Conservation (phyloP, 2,888 invertebrate species). For the Amphipyra tragopoginis region DNA sequence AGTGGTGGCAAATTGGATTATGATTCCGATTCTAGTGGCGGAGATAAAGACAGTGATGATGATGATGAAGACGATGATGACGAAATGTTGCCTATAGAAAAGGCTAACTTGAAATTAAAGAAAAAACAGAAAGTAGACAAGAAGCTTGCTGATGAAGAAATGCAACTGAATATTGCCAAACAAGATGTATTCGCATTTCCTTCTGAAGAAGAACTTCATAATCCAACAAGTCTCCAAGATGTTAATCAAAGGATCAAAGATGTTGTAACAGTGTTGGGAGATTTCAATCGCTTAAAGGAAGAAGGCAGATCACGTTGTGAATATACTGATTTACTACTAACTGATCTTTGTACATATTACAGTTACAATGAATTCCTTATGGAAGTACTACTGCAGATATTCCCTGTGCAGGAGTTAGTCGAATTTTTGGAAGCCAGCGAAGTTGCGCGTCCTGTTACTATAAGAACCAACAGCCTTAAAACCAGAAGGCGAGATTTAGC, state of each 20-base stretch:
- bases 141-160: constrained; percentile 94
- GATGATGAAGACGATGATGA: constrained; percentile 86
- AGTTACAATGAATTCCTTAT: constrained; percentile 99
- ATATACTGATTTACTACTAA: constrained; percentile 94
- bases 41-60: constrained; percentile 70
- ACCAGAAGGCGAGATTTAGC: constrained; percentile 97
- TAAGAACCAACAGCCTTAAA: constrained; percentile 98
- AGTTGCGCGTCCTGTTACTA: constrained; percentile 97
- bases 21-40: constrained; percentile 79
- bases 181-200: constrained; percentile 95
- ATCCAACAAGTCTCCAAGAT: constrained; percentile 94
- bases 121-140: constrained; percentile 92
- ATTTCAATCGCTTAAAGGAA: constrained; percentile 93
- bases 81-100: constrained; percentile 96
- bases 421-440: constrained; percentile 99
- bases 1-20: constrained; percentile 74
- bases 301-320: constrained; percentile 93
- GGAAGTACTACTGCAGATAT: constrained; percentile 97
- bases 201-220: constrained; percentile 92
- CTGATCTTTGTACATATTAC: constrained; percentile 97
- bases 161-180: constrained; percentile 94
- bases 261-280: constrained; percentile 93
- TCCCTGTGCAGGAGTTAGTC: constrained; percentile 95
- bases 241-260: constrained; percentile 97
- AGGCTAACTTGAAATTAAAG: constrained; percentile 93